phyloP scores from a whole-genome alignment of 2,113 vertebrate species.

The Taurulus bubalis region DNA sequence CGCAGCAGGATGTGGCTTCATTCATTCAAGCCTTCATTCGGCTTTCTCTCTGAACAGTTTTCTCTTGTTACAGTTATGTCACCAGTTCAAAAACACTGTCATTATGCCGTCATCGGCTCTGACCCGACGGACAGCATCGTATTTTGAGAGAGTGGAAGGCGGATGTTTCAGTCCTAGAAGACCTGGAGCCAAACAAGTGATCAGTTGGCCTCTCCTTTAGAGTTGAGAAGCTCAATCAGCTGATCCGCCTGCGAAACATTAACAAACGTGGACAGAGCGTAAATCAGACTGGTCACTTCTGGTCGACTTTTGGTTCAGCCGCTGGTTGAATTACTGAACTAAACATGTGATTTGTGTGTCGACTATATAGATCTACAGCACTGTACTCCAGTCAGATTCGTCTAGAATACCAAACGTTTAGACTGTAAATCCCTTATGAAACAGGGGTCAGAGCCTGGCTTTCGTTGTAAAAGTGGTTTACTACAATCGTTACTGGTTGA shows the following conservation, averaged over 20 bases:
- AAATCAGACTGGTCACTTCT: constrained; percentile 7
- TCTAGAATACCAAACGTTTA: background rate
- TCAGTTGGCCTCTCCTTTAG: constrained; percentile 76
- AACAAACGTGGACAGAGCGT: background rate
- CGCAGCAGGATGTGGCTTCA: constrained; percentile 15
- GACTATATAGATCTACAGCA: background rate
- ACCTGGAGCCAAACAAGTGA: background rate
- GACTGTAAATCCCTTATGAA: background rate
- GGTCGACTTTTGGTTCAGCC: background rate
- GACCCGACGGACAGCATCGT: background rate
- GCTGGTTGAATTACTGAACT: background rate
- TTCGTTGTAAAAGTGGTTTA: background rate
- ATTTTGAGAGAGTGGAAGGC: background rate
- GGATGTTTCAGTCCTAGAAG: background rate
- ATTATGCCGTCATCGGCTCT: background rate
- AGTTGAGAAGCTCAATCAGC: constrained; percentile 79
- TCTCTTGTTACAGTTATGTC: background rate
- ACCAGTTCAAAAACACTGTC: constrained; percentile 13
- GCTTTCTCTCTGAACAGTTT: background rate
- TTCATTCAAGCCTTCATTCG: constrained; percentile 20
- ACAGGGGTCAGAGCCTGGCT: background rate
- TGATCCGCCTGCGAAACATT: constrained; percentile 79
- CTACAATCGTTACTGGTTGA: background rate
- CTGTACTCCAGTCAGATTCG: background rate
- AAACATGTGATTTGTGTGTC: background rate